Evolutionary conservation across 1,140 invertebrate genomes (phyloP), one percentile per base, ranked within the genome.

Genomic region (Diorhabda carinulata): DNA sequence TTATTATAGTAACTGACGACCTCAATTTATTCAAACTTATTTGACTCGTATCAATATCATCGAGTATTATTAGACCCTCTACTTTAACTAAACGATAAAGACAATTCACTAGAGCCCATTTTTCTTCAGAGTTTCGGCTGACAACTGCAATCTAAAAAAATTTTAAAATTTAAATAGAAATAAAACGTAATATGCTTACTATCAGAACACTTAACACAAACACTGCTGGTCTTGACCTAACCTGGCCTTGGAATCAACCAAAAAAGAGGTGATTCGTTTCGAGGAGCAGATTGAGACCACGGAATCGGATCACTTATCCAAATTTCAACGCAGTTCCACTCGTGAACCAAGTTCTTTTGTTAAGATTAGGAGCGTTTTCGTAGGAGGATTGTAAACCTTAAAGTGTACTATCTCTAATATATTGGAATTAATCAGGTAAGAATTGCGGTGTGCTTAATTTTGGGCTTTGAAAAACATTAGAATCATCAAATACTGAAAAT

Each of bases 71-170:
- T 0, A 72, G 43, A 5, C 88, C 89, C 75, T 74, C 73, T 2
- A 82, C 77, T 72, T 87, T 82, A 2, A 85, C 83, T 3, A 88
- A 72, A 2, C 88, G 84, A 73, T 93, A 93, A 7, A 93, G 77
- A 1, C 89, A 86, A 44, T 87, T 82, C 5, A 93, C 88, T 5
- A 94, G 82, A 0, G 91, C 92, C 0, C 90, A 91, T 76, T 94
- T 95, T 3, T 94, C 93, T 61, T 92, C 91, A 40, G 40, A 42
- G 9, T 8, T n/a, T 42, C 44, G 59, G 3, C 65, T 56, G n/a
- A 67, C 44, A 40, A 67, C 42, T 5, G 52, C 65, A 44, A 67
- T 60, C 65, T 67, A 42, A 41, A 63, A 45, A 44, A 44, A 10
- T 25, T 2, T 5, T 5, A 59, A 5, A 8, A n/a, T 56, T 56